A percentile compares a stretch with the other conserved stretches of the same genome.
These are phyloP conservation scores for Oenanthe oenanthe DNA, from an alignment of 2,113 vertebrate species.

Conservation along the genomic window DNA sequence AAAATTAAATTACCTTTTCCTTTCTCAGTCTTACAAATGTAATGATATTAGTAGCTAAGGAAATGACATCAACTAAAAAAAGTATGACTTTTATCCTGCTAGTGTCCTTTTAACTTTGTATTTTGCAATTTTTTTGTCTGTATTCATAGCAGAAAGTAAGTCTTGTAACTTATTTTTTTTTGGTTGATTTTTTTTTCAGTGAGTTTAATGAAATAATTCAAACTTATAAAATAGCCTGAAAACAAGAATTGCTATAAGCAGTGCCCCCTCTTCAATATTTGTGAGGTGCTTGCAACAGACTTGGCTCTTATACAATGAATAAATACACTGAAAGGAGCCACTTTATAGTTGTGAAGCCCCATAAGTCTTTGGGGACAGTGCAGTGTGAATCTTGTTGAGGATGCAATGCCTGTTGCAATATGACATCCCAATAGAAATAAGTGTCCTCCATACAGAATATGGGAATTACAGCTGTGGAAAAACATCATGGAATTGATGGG, in stretches of 20 bases:
- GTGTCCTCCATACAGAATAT: not conserved
- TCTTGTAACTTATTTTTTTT: not conserved
- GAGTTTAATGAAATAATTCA: not conserved
- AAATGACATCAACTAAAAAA: not conserved
- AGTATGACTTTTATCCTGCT: not conserved
- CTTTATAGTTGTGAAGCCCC: not conserved
- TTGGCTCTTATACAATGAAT: not conserved
- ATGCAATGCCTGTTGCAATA: not conserved
- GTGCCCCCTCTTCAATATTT: not conserved
- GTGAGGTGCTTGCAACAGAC: not conserved
- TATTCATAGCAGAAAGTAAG: not conserved
- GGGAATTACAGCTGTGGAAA: not conserved
- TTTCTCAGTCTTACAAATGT: not conserved
- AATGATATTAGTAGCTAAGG: not conserved
- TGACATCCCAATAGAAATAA: not conserved
- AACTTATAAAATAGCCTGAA: not conserved
- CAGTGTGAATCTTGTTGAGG: not conserved
- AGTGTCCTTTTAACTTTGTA: not conserved
- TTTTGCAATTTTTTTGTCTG: not conserved
- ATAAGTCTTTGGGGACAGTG: not conserved
- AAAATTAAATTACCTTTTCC: slow-evolving; percentile 3
- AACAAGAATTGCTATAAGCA: not conserved
- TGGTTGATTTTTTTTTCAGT: not conserved
- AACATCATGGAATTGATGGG: not conserved
- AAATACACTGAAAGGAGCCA: not conserved